A percentile compares a stretch with the other conserved stretches of the same genome.
Conservation (phyloP, 2,797 vertebrate genomes). For the Heteromormyrus szaboi region DNA sequence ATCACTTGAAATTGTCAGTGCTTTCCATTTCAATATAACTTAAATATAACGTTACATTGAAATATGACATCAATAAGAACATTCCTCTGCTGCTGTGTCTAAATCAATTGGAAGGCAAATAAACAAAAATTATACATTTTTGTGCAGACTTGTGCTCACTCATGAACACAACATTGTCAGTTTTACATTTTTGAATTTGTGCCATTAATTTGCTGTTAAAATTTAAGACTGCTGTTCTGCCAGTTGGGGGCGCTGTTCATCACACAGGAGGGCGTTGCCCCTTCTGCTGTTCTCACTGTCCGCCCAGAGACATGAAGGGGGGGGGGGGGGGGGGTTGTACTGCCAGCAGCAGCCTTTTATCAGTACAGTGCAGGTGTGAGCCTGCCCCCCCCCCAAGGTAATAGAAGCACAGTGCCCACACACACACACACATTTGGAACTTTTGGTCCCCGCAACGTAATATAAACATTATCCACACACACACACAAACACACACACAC, state of each 20-base stretch:
- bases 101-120: neutral
- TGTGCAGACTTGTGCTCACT: neutral
- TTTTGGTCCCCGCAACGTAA: too few relatives aligned
- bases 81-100: neutral
- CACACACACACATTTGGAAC: neutral
- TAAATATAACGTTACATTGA: neutral
- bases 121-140: neutral
- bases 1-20: neutral
- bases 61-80: neutral
- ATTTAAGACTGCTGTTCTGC: neutral
- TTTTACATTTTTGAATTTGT: neutral
- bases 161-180: neutral
- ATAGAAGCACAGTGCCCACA: neutral
- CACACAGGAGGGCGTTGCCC: neutral
- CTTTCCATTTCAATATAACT: neutral
- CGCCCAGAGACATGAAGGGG: neutral
- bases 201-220: neutral
- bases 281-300: neutral
- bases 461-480: neutral
- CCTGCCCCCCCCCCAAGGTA: neutral
- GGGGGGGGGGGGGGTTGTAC: neutral
- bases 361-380: neutral
- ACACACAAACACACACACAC: neutral
- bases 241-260: neutral
- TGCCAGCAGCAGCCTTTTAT: neutral